Conservation (phyloP, 2,113 vertebrate genomes). For the Etia nguti region DNA sequence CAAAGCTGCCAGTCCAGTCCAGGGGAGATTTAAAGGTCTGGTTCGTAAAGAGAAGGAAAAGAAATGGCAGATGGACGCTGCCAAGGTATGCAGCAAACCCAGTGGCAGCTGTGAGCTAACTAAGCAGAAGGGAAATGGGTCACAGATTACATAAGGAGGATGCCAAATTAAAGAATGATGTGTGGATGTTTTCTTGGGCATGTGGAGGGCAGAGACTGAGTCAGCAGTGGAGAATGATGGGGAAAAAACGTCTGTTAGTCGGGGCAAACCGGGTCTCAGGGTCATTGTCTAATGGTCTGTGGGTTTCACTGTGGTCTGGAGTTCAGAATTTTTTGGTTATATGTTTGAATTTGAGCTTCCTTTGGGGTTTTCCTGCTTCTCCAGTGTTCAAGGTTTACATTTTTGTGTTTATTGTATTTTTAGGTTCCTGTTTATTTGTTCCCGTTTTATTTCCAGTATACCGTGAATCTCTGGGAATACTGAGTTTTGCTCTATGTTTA, state of each 20-base stretch:
- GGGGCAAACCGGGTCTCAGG: neutral
- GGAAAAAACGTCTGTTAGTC: neutral
- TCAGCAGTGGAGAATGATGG: neutral
- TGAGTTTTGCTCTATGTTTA: neutral
- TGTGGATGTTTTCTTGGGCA: neutral
- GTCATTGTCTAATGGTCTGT: neutral
- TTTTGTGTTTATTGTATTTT: neutral
- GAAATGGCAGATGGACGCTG: neutral
- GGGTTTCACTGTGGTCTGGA: neutral
- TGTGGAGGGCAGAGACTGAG: neutral
- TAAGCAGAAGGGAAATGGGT: neutral
- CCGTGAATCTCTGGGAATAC: neutral
- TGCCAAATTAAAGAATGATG: neutral
- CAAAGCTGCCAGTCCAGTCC: neutral
- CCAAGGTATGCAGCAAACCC: neutral
- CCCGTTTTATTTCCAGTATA: neutral
- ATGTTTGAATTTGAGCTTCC: neutral
- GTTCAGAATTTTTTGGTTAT: accelerated
- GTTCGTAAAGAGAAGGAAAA: neutral
- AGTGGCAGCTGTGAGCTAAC: neutral
- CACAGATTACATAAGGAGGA: neutral
- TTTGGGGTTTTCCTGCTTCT: neutral
- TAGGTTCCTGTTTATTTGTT: neutral
- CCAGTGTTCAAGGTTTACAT: neutral
- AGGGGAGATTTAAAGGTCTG: neutral